Evolutionary conservation across 2,888 invertebrate genomes (phyloP).

Genomic region (Ophonus ardosiacus): DNA sequence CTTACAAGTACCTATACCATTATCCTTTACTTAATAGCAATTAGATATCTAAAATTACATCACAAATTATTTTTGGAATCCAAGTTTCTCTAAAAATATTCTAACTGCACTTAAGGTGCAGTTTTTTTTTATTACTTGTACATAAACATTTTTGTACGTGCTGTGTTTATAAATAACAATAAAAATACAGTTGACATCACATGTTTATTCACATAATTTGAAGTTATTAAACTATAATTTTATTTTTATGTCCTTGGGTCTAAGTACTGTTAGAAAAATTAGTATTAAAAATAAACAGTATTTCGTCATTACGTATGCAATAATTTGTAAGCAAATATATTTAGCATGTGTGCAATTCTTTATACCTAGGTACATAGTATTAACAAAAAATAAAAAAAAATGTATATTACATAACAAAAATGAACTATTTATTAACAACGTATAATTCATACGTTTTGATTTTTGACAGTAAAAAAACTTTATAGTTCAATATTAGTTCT

Average conservation of each 20-base stretch:
- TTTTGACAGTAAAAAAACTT: background rate
- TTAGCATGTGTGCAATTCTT: background rate
- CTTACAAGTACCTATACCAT: background rate
- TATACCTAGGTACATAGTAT: background rate
- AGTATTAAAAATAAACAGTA: constrained; percentile 5
- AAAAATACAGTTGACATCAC: background rate
- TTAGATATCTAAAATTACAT: background rate
- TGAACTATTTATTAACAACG: background rate
- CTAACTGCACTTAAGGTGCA: background rate
- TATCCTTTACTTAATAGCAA: background rate
- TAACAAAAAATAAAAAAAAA: background rate
- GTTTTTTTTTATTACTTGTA: too few species aligned
- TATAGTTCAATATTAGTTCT: background rate
- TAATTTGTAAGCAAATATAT: constrained; percentile 7
- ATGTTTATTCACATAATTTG: too few species aligned
- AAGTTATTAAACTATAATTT: background rate
- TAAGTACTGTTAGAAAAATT: constrained; percentile 34
- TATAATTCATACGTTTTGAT: background rate
- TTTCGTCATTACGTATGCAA: background rate
- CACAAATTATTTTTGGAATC: background rate
- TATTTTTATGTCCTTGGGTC: constrained; percentile 3
- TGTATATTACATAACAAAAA: constrained; percentile 7
- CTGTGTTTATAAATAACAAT: background rate
- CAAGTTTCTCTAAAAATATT: background rate
- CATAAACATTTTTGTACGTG: background rate